Base-by-base conservation (phyloP, 2,797 vertebrate species). In the Acipenser ruthenus region DNA sequence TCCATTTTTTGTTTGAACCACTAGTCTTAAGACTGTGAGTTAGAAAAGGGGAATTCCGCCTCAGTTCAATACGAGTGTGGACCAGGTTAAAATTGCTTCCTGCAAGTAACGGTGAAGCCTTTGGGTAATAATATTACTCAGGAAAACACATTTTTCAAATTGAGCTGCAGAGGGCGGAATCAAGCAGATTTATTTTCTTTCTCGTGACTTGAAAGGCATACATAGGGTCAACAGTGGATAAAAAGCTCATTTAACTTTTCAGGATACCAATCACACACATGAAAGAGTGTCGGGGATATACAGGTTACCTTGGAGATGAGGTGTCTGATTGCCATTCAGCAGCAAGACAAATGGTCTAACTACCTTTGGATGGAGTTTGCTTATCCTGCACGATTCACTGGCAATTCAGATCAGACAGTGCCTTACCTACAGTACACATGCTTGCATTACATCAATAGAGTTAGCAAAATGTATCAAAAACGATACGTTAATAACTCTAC, bases 171-270 rank as follows among this genome's bases (percentile, higher is more conserved):
- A 37, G 60, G 8, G 60, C 6, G 18, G 60, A 62, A 18, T 62
- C 15, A 62, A 62, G 8, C 2, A 18, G 60, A 62, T 62, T 62
- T 62, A 62, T 62, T 62, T 62, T 37, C 60, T 23, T 62, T 37
- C 60, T 62, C 47, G 18, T 62, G 13, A 62, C 60, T 37, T 62
- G 60, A 62, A 62, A 62, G 60, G 60, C 60, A 68, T 55, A 68
- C 50, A 63, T 18, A 56, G 62, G 50, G 51, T 59, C 53, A 59
- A 15, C 60, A 48, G 15, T 37, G 60, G 61, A 70, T 66, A 55
- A 63, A 49, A 67, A 67, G 18, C 69, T 58, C 55, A 67, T 67
- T 67, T 67, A 66, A 60, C 69, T 70, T 60, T 55, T 67, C 51
- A 63, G 62, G 55, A 67, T 67, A 70, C 23, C 65, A 63, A 63